These are phyloP conservation scores for Paralinhomoeus sp. DNA, from an alignment of 2,888 invertebrate species.

Conservation along the genomic window DNA sequence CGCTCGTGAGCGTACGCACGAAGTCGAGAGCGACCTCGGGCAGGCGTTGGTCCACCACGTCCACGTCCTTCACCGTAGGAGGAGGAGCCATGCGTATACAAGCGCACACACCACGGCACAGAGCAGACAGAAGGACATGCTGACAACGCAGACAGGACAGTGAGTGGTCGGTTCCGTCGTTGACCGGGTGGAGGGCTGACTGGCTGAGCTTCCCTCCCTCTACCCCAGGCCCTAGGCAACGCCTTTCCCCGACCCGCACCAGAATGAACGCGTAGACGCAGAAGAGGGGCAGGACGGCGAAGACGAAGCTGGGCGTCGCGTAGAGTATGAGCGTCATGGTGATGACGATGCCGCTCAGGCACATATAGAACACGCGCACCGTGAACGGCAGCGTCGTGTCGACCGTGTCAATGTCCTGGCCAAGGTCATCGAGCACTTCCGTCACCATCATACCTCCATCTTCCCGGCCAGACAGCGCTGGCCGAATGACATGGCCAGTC, in stretches of 20 bases:
- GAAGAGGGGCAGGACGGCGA: conserved; percentile 24
- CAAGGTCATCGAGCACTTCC: too few species aligned
- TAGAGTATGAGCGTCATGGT: conserved; percentile 25
- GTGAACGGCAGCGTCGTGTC: conserved; percentile 17
- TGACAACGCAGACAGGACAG: too few species aligned
- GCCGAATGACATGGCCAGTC: too few species aligned
- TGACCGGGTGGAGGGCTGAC: neutral
- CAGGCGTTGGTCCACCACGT: conserved; percentile 15
- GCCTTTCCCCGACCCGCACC: too few species aligned
- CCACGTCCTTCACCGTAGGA: conserved; percentile 24
- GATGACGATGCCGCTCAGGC: conserved; percentile 16
- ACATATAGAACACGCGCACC: conserved; percentile 12
- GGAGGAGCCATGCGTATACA: too few species aligned
- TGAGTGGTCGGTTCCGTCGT: neutral
- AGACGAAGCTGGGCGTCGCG: conserved; percentile 23
- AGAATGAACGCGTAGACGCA: conserved; percentile 26
- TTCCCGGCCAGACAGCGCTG: too few species aligned
- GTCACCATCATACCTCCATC: too few species aligned
- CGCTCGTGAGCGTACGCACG: conserved; percentile 9
- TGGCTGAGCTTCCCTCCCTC: too few species aligned
- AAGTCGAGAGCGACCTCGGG: conserved; percentile 6
- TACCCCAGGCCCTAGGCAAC: too few species aligned
- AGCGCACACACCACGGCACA: too few species aligned
- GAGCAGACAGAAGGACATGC: too few species aligned
- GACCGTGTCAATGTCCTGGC: neutral